Base-by-base conservation (phyloP, 2,113 vertebrate genomes). In the Glaucidium brasilianum region DNA sequence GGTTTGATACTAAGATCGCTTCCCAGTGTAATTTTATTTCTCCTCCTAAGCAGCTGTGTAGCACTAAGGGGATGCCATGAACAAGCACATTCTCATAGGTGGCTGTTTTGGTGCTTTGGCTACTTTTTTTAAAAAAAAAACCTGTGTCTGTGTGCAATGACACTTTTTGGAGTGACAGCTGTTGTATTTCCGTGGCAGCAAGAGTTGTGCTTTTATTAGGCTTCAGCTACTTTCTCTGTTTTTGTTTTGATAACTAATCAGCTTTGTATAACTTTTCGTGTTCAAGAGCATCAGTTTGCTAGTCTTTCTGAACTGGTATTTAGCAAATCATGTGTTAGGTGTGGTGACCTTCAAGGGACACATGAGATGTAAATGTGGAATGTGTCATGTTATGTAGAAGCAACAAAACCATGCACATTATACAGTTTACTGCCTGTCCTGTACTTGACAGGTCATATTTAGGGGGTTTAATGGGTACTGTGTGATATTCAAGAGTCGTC, bases 101-200 rank as follows among this genome's bases (percentile, higher is more conserved):
- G 25, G 19, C n/a, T 85, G 30, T 68, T 77, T 35, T 21, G 34
- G 20, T 64, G 50, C 71, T 64, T 53, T 63, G 53, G n/a, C 37
- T 63, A 13, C 37, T 55, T 55, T n/a, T 37, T 32, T 37, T n/a
- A 7, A 12, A 21, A 37, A 79, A 35, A 75, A 73, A 8, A 14
- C 8, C 6, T 12, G 2, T 37, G 27, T 0, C 0, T 49, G 16
- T 78, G 50, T 69, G 43, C 35, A 53, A 3, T 49, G 39, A 22
- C 30, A 13, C 32, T 52, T 66, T 39, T 25, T 55, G 63, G 47
- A 50, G 60, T 37, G 72, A 41, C 23, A 39, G 30, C n/a, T 2
- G 0, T 64, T 53, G 19, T 63, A 37, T 68, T 84, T 85, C 63
- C 11, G 3, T 39, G 39, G 37, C 60, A 59, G 55, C 14, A 14